A percentile compares a stretch with the other conserved stretches of the same genome.
phyloP scores from a whole-genome alignment of 2,888 invertebrate genomes.

The Cordilura impudica region DNA sequence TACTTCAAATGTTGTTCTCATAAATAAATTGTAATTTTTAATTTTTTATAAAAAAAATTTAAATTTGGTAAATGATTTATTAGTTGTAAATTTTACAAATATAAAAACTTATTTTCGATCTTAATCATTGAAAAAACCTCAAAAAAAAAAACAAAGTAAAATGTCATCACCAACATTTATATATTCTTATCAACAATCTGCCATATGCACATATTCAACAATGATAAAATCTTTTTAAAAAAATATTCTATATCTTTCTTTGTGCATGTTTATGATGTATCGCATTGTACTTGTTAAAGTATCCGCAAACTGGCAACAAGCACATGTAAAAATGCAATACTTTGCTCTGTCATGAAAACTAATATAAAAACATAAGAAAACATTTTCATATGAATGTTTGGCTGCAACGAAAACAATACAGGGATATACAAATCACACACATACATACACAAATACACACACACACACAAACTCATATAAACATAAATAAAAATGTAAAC shows the following conservation, averaged over 20 bases:
- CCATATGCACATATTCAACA: background rate
- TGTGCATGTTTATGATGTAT: background rate
- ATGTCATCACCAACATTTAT: background rate
- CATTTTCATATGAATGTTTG: background rate
- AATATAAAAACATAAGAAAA: constrained; percentile 21
- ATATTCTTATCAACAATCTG: background rate
- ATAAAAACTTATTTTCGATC: no score
- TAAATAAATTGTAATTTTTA: no score
- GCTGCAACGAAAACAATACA: background rate
- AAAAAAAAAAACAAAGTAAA: no score
- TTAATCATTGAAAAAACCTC: no score
- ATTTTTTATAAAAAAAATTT: no score
- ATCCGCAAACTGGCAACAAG: background rate
- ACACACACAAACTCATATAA: background rate
- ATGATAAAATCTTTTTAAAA: background rate
- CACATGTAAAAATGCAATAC: constrained; percentile 22
- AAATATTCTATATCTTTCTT: background rate
- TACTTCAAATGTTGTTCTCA: no score
- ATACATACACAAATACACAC: background rate
- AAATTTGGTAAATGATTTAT: no score
- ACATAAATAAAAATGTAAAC: constrained; percentile 55
- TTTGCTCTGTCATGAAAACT: constrained; percentile 30
- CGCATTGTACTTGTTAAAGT: background rate
- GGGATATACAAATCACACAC: background rate
- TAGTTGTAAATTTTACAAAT: no score